Base-by-base conservation (phyloP, 2,113 vertebrate species). In the Picathartes gymnocephalus region DNA sequence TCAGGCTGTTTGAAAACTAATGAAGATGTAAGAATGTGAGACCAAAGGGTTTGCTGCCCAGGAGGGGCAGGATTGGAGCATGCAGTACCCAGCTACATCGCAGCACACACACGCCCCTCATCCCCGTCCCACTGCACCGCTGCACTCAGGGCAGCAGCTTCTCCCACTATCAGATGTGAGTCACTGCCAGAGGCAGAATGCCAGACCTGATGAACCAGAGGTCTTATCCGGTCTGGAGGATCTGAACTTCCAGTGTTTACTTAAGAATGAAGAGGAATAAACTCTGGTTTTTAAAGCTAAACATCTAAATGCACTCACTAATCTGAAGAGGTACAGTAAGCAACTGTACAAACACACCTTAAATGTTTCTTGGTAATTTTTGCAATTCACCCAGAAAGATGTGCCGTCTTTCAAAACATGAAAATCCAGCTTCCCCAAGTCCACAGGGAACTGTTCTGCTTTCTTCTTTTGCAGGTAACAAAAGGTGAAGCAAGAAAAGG, bases 251-350 rank as follows among this genome's bases (percentile, higher is more conserved):
- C 87, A 93, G 42, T 92, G 90, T 98, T 97, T 97, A 97, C 96
- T 92, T 95, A 96, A 96, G 81, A 83, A 91, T 37, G 81, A 97
- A 97, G 93, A 91, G 89, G 94, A 96, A 96, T 97, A 97, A 97
- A 97, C 91, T 94, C 85, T 71, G 85, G 30, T 83, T 95, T 95
- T 94, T 94, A 86, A 96, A 97, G 88, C 91, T 95, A 97, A 98
- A 96, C 92, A 97, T 95, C 94, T 94, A 96, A 97, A 97, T 96
- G 94, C 73, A 95, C 61, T 93, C 47, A 2, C 80, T 97, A 95
- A 97, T 93, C 97, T 64, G 4, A 62, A 91, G 77, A 92, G 42
- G 44, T 94, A 88, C 91, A 79, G 88, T 94, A 95, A 95, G 88
- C 85, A 95, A 91, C 91, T 95, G 65, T 74, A 90, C 95, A 97